Base-by-base conservation (phyloP, 2,888 invertebrate species). In the Lycaena phlaeas region DNA sequence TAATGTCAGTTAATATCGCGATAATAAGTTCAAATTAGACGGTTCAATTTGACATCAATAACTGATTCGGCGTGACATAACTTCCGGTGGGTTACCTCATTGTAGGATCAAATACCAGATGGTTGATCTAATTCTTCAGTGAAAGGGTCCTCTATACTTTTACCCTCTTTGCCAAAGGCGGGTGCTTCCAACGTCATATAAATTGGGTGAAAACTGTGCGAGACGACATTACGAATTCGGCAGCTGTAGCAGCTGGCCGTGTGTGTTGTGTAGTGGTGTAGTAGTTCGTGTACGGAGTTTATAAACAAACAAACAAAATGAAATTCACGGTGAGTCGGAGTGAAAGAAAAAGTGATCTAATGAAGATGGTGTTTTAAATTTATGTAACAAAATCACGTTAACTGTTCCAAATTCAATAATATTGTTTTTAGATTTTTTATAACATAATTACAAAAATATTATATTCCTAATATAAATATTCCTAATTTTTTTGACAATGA, bases 211-310 rank as follows among this genome's bases (percentile, higher is more conserved):
- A 77, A 75, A 73, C 65, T 59, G 68, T 54, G 63, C 66, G 63
- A 73, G 72, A 76, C 68, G 70, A 82, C 85, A 84, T 82, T 82
- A 73, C 77, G 61, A 79, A 78, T 85, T 82, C 82, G 85, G 79
- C 79, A 69, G 82, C 75, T 76, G 79, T 66, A 57, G 64, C 50
- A 66, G 55, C 55, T 72, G 65, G 77, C 72, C 73, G 81, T 66
- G 69, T 68, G 64, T 71, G 64, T 64, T 54, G 64, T 58, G 55
- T 59, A 52, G 56, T 53, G 57, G 34, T 22, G 17, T 34, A 34
- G 34, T 17, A 18, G 22, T 4, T 64, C 63, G 67, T 72, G 69
- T 60, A 64, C 55, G 54, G 53, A 59, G 68, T 60, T 64, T 60
- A 77, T 68, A 79, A 78, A 64, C 69, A 51, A 78, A 64, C 69